These are phyloP conservation scores for Alviniconcha strummeri DNA, from an alignment of 2,888 invertebrate species.

Conservation along the genomic window DNA sequence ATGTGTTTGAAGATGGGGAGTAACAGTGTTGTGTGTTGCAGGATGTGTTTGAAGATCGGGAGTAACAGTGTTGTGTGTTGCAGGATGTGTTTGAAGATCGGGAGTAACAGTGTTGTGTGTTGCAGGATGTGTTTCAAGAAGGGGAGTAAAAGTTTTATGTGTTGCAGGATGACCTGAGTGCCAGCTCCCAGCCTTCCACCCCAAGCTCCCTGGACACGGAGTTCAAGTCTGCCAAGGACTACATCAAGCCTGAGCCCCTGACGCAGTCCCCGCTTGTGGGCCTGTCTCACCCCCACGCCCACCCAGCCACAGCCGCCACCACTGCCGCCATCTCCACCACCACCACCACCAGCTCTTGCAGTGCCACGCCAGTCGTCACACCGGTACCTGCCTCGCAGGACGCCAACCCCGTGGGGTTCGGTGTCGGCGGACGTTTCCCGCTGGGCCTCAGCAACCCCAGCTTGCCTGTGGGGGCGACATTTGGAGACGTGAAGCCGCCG, in stretches of 20 bases:
- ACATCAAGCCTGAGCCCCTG: slow-evolving; percentile 43
- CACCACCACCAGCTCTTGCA: slow-evolving; percentile 25
- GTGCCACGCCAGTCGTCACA: slow-evolving; percentile 32
- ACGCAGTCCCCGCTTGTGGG: slow-evolving; percentile 31
- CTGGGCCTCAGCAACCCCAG: neutral
- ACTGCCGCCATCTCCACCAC: neutral
- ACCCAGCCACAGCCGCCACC: neutral
- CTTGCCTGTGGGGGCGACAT: slow-evolving; percentile 11
- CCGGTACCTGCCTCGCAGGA: slow-evolving; percentile 31
- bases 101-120: too few relatives aligned
- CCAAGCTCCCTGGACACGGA: slow-evolving; percentile 66
- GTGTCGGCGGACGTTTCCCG: neutral
- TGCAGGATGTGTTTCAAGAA: too few relatives aligned
- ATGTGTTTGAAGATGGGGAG: too few relatives aligned
- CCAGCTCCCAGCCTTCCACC: slow-evolving; percentile 64
- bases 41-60: too few relatives aligned
- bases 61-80: too few relatives aligned
- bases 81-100: too few relatives aligned
- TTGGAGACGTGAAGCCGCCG: slow-evolving; percentile 23
- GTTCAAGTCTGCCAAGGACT: slow-evolving; percentile 47
- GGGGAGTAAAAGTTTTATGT: neutral
- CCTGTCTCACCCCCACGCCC: slow-evolving; percentile 23
- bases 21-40: too few relatives aligned
- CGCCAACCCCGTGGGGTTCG: slow-evolving; percentile 6
- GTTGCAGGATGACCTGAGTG: slow-evolving; percentile 62